A percentile compares a stretch with the other conserved stretches of the same genome.
Conservation (phyloP, 2,888 invertebrate species). For the Megaustenia siamemsis region DNA sequence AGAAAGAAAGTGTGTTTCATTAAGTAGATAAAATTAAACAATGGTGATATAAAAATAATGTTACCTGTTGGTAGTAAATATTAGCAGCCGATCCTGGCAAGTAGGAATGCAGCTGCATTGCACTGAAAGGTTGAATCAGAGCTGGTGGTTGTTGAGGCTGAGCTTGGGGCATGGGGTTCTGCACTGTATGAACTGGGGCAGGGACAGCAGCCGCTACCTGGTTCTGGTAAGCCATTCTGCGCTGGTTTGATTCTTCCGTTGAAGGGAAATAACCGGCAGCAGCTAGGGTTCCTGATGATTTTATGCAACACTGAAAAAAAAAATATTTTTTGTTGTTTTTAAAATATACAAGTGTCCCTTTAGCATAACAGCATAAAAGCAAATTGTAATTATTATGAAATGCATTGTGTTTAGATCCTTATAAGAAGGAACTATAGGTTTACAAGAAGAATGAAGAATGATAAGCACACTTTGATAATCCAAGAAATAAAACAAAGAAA, state of each 20-base stretch:
- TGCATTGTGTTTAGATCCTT: too few relatives aligned
- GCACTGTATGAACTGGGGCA: conserved; percentile 19
- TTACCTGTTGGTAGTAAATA: conserved; percentile 49
- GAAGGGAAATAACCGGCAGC: conserved; percentile 51
- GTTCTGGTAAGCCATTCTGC: conserved; percentile 43
- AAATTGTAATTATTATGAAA: too few relatives aligned
- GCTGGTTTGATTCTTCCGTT: conserved; percentile 43
- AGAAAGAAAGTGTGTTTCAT: neutral
- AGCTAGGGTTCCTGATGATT: conserved; percentile 50
- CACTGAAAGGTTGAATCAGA: conserved; percentile 5
- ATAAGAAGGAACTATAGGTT: too few relatives aligned
- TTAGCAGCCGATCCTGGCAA: conserved; percentile 21
- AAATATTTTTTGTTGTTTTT: too few relatives aligned
- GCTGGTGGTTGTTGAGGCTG: conserved; percentile 40
- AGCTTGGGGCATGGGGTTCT: conserved; percentile 6
- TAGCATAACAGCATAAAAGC: too few relatives aligned
- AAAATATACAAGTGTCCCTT: too few relatives aligned
- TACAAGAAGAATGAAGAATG: too few relatives aligned
- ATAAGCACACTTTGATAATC: too few relatives aligned
- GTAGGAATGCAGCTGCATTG: conserved; percentile 45
- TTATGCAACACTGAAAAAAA: conserved; percentile 51
- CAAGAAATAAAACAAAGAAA: too few relatives aligned
- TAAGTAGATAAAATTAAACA: neutral
- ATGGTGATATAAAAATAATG: too few relatives aligned
- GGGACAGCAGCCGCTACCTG: conserved; percentile 24